Evolutionary conservation across 2,113 vertebrate genomes (phyloP).

Genomic region (Brachyistius frenatus): DNA sequence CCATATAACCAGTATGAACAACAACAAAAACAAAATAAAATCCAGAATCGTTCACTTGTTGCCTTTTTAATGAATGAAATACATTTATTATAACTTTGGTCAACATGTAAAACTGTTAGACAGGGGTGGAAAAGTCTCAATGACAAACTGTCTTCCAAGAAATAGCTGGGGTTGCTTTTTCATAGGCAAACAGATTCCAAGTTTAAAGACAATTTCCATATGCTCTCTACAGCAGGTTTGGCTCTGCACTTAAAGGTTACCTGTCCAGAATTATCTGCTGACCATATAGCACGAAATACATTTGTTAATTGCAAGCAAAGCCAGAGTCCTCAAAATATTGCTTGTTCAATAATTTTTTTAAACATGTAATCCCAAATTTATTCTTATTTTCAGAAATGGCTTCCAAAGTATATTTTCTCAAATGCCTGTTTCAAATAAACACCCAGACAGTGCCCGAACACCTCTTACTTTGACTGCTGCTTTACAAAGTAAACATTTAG

Average conservation of each 20-base stretch:
- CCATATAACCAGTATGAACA: neutral
- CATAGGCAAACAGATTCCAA: conserved; percentile 27
- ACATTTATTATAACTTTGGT: conserved; percentile 68
- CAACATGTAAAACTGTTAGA: conserved; percentile 70
- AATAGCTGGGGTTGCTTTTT: conserved; percentile 11
- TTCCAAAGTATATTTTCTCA: conserved; percentile 29
- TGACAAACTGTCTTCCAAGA: conserved; percentile 32
- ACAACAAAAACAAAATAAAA: neutral
- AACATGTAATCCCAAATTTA: conserved; percentile 33
- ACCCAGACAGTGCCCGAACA: conserved; percentile 43
- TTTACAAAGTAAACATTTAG: conserved; percentile 57
- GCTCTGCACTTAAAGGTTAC: neutral
- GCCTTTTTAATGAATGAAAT: conserved; percentile 72
- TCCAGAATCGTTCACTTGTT: conserved; percentile 36
- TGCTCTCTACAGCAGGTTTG: neutral
- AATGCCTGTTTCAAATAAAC: conserved; percentile 42
- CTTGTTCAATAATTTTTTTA: neutral
- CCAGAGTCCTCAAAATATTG: conserved; percentile 23
- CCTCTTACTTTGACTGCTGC: conserved; percentile 45
- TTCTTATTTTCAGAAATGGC: conserved; percentile 24
- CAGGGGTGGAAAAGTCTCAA: conserved; percentile 46
- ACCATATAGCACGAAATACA: conserved; percentile 31
- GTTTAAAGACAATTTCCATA: conserved; percentile 28
- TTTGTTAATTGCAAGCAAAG: conserved; percentile 21
- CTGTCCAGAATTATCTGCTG: conserved; percentile 21